Base-by-base conservation (phyloP, 2,888 invertebrate genomes). In the Cyaniris semiargus region DNA sequence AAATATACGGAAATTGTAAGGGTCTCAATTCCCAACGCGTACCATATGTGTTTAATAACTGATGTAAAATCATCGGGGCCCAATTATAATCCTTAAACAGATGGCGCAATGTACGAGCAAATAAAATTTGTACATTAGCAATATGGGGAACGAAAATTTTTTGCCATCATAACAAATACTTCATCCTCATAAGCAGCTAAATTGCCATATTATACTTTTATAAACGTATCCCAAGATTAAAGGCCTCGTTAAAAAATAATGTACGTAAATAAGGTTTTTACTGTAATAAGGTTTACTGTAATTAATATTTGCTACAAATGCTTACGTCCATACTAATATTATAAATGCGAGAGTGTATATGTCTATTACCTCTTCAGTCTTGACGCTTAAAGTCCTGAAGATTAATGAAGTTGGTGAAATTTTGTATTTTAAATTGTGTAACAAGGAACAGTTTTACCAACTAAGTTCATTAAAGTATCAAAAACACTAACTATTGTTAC, bases 11-110 rank as follows among this genome's bases (percentile, higher is more conserved):
- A 66, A 27, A 79, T 79, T 76, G 76, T 77, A 78, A 79, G 83
- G 81, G 85, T 86, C 86, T 89, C 85, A 87, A 86, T 87, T 89
- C 89, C 86, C 87, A 87, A 88, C 86, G 86, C 86, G 90, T 87
- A 88, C 85, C 93, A 92, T 90, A 92, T 93, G 93, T 90, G 89
- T 89, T 91, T 92, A 92, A 94, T 92, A 90, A 91, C 90, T 89
- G 89, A 90, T 88, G 91, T 90, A 85, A 85, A 87, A 90, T 90
- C 88, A 90, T 89, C 89, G 84, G 85, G 86, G 89, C 87, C 90
- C 88, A 87, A 90, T 91, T 90, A 90, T 86, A 85, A 86, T 88
- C 87, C 86, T 86, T 89, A 87, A 86, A 85, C 85, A 83, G 60
- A 84, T 82, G 83, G 83, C 82, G 85, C 84, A 85, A 86, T 85